phyloP scores from a whole-genome alignment of 53 echinoderm and acorn worm species.

The Mesocentrotus franciscanus region DNA sequence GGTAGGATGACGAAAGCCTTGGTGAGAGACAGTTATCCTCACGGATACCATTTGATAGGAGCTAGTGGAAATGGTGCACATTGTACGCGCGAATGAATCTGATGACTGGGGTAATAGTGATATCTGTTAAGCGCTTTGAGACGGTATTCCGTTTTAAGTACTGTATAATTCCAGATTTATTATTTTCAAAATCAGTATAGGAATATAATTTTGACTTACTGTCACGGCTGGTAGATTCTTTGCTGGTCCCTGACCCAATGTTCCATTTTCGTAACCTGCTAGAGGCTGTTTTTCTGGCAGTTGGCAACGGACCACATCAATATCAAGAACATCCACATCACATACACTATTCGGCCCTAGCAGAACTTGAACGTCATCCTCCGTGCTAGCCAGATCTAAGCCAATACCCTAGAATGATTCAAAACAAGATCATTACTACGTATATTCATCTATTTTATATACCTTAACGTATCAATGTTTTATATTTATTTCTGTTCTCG shows the following conservation, averaged over 20 bases:
- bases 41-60: no score
- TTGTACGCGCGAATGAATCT: no score
- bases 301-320: neutral
- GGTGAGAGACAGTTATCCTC: no score
- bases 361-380: constrained; percentile 19
- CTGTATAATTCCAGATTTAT: no score
- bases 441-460: no score
- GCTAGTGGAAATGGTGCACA: no score
- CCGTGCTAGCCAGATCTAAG: neutral
- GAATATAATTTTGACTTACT: neutral
- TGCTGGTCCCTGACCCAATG: neutral
- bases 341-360: constrained; percentile 24
- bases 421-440: neutral
- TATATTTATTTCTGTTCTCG: neutral
- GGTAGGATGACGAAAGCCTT: no score
- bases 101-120: no score
- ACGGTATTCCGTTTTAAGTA: no score
- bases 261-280: constrained; percentile 42
- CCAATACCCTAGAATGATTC: neutral
- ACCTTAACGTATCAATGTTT: no score
- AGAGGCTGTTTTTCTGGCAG: constrained; percentile 49
- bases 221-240: neutral
- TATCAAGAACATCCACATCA: constrained; percentile 47
- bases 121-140: no score
- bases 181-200: neutral